Conservation (phyloP, 1,140 invertebrate species). For the Cyphomyrmex costatus region DNA sequence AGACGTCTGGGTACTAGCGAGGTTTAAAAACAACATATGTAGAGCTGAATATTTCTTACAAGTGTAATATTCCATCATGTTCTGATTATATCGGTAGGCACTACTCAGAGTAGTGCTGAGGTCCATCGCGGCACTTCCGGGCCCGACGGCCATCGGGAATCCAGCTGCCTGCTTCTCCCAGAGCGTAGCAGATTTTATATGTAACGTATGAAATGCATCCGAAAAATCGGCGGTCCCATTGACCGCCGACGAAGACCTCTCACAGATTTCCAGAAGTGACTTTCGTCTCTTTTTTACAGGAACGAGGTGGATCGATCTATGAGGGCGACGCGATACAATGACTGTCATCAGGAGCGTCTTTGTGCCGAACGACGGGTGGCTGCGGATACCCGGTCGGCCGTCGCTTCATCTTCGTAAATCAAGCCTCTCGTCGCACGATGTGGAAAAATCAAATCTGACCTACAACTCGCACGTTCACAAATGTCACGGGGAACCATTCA, state of each 20-base stretch:
- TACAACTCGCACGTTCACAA: background rate
- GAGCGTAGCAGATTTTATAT: constrained; percentile 46
- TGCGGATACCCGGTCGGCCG: constrained; percentile 76
- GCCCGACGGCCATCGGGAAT: constrained; percentile 83
- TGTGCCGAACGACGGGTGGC: constrained; percentile 82
- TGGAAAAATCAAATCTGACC: background rate
- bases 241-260: constrained; percentile 78
- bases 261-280: constrained; percentile 58
- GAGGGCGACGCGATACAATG: constrained; percentile 80
- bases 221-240: constrained; percentile 65
- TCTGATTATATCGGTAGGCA: constrained; percentile 98
- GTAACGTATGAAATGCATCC: constrained; percentile 5
- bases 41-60: constrained; percentile 92
- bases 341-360: constrained; percentile 83
- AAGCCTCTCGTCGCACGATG: constrained; percentile 5
- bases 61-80: constrained; percentile 99
- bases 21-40: background rate
- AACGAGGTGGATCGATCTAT: constrained; percentile 70
- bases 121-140: constrained; percentile 89
- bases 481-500: background rate
- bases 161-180: constrained; percentile 77
- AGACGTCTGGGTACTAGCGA: background rate
- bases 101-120: constrained; percentile 91
- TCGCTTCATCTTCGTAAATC: constrained; percentile 76
- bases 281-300: constrained; percentile 73